These are phyloP conservation scores for Nephotettix cincticeps DNA, from an alignment of 1,140 invertebrate genomes.

Conservation along the genomic window DNA sequence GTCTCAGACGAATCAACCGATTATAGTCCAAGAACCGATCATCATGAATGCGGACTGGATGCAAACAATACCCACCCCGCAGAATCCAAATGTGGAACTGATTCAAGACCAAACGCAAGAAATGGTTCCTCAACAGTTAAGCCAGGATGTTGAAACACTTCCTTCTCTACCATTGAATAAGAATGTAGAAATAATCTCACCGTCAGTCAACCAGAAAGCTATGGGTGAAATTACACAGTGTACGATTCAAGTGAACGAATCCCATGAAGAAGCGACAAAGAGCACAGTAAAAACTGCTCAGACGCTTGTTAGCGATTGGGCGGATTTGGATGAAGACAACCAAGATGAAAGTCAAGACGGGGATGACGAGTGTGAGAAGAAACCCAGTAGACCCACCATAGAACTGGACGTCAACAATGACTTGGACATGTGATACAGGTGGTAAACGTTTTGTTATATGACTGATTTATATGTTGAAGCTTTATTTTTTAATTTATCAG, in stretches of 20 bases:
- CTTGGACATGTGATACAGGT: constrained; percentile 13
- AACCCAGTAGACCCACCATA: constrained; percentile 13
- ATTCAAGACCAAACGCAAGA: neutral
- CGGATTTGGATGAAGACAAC: constrained; percentile 16
- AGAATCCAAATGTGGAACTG: neutral
- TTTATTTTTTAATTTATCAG: too few species aligned
- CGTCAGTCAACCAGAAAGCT: neutral
- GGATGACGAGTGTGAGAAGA: neutral
- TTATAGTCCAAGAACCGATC: constrained; percentile 6
- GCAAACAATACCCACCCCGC: neutral
- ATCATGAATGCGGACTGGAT: constrained; percentile 13
- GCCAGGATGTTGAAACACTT: neutral
- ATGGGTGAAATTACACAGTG: too few species aligned
- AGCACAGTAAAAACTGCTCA: neutral
- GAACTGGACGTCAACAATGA: neutral
- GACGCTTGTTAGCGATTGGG: constrained; percentile 9
- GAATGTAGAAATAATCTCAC: neutral
- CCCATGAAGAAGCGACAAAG: neutral
- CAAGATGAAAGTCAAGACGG: neutral
- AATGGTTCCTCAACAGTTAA: neutral
- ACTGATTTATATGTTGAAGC: neutral
- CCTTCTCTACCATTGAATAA: neutral
- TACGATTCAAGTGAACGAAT: too few species aligned
- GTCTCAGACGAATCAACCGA: neutral
- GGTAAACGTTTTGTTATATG: neutral